Evolutionary conservation across 2,797 vertebrate genomes (phyloP), one percentile per base, ranked within the genome.

Genomic region (Enteromius treurensis): DNA sequence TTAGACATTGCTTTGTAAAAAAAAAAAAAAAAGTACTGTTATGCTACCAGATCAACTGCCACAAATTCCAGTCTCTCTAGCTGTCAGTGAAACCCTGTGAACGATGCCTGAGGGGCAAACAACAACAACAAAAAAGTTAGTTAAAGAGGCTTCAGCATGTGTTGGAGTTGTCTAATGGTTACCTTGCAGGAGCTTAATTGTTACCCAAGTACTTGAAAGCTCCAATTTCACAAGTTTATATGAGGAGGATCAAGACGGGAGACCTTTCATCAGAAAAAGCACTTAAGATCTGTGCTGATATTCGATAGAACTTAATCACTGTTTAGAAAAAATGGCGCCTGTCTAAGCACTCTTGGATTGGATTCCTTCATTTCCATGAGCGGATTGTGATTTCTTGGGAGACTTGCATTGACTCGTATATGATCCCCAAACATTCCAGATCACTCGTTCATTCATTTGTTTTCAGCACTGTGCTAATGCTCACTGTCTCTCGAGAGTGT

Each of bases 241-340:
- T 83, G 86, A 87, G 86, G 84, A 82, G 82, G 40, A 77, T 32
- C 79, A 65, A 92, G 86, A 92, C 89, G 73, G 5, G 19, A 91
- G 85, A 85, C 3, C 13, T 34, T 91, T 90, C 91, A 85, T 92
- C 89, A 79, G 77, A 32, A 82, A 45, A 90, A 89, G 89, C 90
- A 90, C 91, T 92, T 91, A 88, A 93, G 89, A 90, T 89, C 89
- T 82, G 45, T 5, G 32, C 34, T 83, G 93, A 92, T 91, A 93
- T 91, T 89, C 62, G 89, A 93, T 93, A 92, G 92, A 95, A 90
- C 87, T 80, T 93, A 94, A 93, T 93, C 85, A 86, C 89, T 91
- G 92, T 93, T 94, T 94, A 15, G 84, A 88, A 89, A 89, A 88
- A 89, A 91, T 83, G 92, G 93, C 92, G 90, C 92, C 92, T 87